phyloP scores from a whole-genome alignment of 2,888 invertebrate genomes.

The Junonia oenone region DNA sequence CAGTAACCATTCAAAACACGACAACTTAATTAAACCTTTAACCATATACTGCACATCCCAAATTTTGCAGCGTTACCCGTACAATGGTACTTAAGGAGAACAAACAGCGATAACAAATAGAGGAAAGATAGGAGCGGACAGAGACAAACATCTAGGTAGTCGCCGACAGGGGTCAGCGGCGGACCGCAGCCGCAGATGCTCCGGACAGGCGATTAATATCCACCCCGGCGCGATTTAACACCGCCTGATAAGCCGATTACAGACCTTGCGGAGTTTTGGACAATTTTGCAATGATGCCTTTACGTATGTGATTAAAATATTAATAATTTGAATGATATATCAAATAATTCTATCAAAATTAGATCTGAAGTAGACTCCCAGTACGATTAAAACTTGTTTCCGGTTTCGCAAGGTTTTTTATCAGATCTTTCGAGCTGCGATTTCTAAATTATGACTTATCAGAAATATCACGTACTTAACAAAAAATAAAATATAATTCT shows the following conservation, averaged over 20 bases:
- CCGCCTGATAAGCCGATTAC: constrained; percentile 44
- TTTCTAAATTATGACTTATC: too few relatives aligned
- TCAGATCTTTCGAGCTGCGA: not conserved
- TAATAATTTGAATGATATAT: too few relatives aligned
- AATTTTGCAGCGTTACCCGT: not conserved
- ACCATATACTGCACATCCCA: not conserved
- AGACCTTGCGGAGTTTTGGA: constrained; percentile 15
- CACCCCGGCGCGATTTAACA: constrained; percentile 43
- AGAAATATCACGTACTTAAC: not conserved
- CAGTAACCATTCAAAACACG: not conserved
- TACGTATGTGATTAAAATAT: too few relatives aligned
- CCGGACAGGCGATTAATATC: constrained; percentile 76
- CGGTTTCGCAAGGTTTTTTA: too few relatives aligned
- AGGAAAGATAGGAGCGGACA: constrained; percentile 27
- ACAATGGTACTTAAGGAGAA: not conserved
- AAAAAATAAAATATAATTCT: not conserved
- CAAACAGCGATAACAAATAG: constrained; percentile 19
- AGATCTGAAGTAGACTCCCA: not conserved
- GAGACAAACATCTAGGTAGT: constrained; percentile 35
- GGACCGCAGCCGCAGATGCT: constrained; percentile 69
- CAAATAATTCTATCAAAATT: too few relatives aligned
- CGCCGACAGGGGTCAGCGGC: constrained; percentile 59
- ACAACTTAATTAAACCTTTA: not conserved
- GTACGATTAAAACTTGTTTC: too few relatives aligned
- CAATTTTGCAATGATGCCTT: not conserved